A percentile compares a stretch with the other conserved stretches of the same genome.
These are phyloP conservation scores for Chloroclysta siterata DNA, from an alignment of 2,888 invertebrate genomes.

Conservation along the genomic window DNA sequence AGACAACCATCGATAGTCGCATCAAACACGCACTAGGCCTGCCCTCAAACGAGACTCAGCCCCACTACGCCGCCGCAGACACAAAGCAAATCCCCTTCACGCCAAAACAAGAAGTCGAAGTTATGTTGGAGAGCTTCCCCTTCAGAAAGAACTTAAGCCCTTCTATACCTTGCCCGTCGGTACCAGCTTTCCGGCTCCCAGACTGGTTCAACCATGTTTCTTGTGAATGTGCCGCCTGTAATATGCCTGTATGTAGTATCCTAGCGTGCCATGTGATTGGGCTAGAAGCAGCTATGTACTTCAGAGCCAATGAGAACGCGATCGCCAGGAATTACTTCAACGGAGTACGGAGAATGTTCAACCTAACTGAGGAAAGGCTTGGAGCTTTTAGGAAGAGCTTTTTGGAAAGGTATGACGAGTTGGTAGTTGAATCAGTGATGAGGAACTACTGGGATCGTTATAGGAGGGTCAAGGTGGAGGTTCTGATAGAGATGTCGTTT, in stretches of 20 bases:
- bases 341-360: conserved; percentile 54
- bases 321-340: conserved; percentile 68
- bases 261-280: conserved; percentile 52
- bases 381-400: conserved; percentile 38
- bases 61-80: conserved; percentile 31
- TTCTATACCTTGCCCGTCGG: conserved; percentile 43
- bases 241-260: conserved; percentile 48
- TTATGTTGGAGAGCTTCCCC: conserved; percentile 58
- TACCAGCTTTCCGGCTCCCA: conserved; percentile 56
- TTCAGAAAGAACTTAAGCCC: conserved; percentile 61
- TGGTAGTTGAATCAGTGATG: conserved; percentile 51
- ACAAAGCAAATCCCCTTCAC: conserved; percentile 37
- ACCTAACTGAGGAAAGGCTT: conserved; percentile 51
- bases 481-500: conserved; percentile 61
- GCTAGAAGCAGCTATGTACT: conserved; percentile 65
- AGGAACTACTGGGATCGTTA: conserved; percentile 46
- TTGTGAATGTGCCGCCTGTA: conserved; percentile 65
- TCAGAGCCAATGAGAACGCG: conserved; percentile 58
- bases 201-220: conserved; percentile 56
- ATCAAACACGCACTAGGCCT: conserved; percentile 67
- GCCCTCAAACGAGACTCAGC: conserved; percentile 48
- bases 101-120: conserved; percentile 61
- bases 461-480: conserved; percentile 50
- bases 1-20: conserved; percentile 68
- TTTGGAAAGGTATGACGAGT: conserved; percentile 46